Conservation (phyloP, 2,113 vertebrate species). For the Cyprinus carpio region DNA sequence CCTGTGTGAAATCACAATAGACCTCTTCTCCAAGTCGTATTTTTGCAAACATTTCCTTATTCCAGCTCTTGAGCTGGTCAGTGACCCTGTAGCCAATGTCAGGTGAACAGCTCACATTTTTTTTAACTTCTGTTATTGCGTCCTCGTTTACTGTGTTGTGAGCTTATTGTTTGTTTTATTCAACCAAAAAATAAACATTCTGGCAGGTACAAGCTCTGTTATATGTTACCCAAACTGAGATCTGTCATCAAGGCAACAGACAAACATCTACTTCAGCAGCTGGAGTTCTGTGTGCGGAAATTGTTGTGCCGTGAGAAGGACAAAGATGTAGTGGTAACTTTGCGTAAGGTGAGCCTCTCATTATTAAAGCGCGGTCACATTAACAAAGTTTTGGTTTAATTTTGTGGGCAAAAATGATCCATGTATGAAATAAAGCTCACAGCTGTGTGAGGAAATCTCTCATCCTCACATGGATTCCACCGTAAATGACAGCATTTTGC, state of each 20-base stretch:
- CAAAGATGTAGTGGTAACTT: conserved; percentile 88
- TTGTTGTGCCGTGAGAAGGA: conserved; percentile 92
- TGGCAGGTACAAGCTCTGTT: conserved; percentile 82
- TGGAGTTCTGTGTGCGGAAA: conserved; percentile 90
- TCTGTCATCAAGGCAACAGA: conserved; percentile 86
- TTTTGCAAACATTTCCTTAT: conserved; percentile 94
- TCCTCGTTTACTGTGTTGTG: neutral
- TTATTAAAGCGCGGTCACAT: neutral
- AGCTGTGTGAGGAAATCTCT: too few relatives aligned
- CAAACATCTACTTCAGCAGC: conserved; percentile 89
- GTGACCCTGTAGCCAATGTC: conserved; percentile 93
- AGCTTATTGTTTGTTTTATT: neutral
- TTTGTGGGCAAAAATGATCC: neutral
- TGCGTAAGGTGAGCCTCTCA: conserved; percentile 82
- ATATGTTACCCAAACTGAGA: conserved; percentile 87
- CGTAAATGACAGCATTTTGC: neutral
- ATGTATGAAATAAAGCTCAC: neutral
- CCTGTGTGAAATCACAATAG: conserved; percentile 91
- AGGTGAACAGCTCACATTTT: conserved; percentile 76
- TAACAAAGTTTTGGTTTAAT: neutral
- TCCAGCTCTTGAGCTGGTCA: conserved; percentile 87
- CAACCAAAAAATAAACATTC: neutral
- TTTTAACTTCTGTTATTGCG: neutral
- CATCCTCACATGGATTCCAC: too few relatives aligned
- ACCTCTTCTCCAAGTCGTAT: conserved; percentile 93